Evolutionary conservation across 2,113 vertebrate species (phyloP).

Genomic region (Chitala chitala): DNA sequence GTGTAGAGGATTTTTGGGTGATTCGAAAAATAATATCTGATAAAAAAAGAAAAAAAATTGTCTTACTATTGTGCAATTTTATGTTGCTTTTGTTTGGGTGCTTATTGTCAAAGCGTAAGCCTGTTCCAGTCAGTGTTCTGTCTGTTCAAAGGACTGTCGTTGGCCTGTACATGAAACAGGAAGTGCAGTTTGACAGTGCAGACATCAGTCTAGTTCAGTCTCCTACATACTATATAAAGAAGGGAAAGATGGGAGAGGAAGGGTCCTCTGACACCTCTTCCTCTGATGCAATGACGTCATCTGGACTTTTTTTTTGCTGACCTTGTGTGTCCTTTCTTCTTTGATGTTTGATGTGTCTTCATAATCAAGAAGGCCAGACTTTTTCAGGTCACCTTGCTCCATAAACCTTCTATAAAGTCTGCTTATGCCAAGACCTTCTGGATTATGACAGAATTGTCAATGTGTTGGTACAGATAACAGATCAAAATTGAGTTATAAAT

Average conservation of each 20-base stretch:
- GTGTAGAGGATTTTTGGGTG: constrained; percentile 56
- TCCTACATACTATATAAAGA: no score
- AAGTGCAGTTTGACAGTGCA: no score
- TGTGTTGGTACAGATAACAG: not conserved
- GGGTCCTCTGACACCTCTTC: not conserved
- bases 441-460: not conserved
- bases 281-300: not conserved
- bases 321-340: not conserved
- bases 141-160: constrained; percentile 21
- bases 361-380: no score
- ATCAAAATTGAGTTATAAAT: not conserved
- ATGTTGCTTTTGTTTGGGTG: constrained; percentile 21
- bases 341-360: not conserved
- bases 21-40: constrained; percentile 19
- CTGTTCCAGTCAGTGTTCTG: constrained; percentile 12
- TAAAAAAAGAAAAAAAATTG: constrained; percentile 20
- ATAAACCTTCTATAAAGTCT: not conserved
- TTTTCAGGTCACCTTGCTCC: not conserved
- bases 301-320: not conserved
- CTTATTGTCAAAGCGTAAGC: no score
- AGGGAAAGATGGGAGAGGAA: not conserved
- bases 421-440: not conserved
- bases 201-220: no score
- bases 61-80: constrained; percentile 30
- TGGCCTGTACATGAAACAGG: constrained; percentile 4